These are phyloP conservation scores for Autographa pulchrina DNA, from an alignment of 2,888 invertebrate species.

Conservation along the genomic window DNA sequence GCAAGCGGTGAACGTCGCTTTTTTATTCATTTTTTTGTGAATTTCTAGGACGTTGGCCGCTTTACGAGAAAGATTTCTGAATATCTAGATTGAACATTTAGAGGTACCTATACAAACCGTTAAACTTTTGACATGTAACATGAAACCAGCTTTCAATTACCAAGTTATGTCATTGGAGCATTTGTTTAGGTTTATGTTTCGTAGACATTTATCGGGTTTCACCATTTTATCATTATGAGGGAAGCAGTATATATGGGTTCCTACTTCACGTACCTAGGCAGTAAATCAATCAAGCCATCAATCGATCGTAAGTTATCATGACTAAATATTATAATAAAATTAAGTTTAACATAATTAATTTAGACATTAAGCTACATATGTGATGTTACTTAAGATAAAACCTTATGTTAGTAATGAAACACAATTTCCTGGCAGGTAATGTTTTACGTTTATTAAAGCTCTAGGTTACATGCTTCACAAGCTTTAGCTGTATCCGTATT, in stretches of 20 bases:
- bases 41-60: conserved; percentile 39
- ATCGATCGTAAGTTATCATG: not conserved
- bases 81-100: conserved; percentile 32
- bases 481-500: conserved; percentile 34
- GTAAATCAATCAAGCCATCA: not conserved
- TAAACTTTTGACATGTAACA: conserved; percentile 7
- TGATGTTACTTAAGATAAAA: not conserved
- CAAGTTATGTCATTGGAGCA: not conserved
- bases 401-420: too few relatives aligned
- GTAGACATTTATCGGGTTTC: not conserved
- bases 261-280: not conserved
- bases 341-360: not conserved
- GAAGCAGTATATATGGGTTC: not conserved
- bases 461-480: conserved; percentile 26
- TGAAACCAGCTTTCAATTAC: not conserved
- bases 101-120: conserved; percentile 13
- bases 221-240: not conserved
- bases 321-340: not conserved
- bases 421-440: too few relatives aligned
- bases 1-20: conserved; percentile 31
- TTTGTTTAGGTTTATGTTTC: conserved; percentile 1
- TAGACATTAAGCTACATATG: not conserved
- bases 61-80: conserved; percentile 29
- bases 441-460: not conserved
- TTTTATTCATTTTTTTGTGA: conserved; percentile 37